Evolutionary conservation across 2,888 invertebrate species (phyloP), one percentile per base, ranked within the genome.

Genomic region (Iselma pallidipennis): DNA sequence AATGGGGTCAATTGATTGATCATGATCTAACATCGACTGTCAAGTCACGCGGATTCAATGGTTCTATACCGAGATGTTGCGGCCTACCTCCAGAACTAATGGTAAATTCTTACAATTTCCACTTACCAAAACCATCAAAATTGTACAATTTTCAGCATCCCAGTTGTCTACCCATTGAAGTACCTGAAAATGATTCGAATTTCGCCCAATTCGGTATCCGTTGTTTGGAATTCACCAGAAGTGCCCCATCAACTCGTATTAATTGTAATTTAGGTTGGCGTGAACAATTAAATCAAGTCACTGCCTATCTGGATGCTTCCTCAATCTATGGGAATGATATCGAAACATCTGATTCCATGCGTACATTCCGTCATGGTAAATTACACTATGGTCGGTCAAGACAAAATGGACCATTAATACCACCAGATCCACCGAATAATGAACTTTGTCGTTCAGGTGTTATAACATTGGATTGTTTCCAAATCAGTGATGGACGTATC

Each of bases 1-100:
- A 95, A 77, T 95, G 95, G 92, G 95, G 95, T 0, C 95, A 96
- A 81, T 90, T 96, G 71, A 76, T 96, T 60, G 95, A 95, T 76
- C 95, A 96, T 74, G 95, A 96, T 77, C 82, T 96, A 66, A 93
- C 91, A 42, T 89, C 91, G 0, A 89, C 91, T 4, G 91, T 90
- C 0, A 91, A 91, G 72, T 88, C 91, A 1, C 84, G 88, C 70
- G 90, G 91, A 6, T 91, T 92, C 74, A 91, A 92, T 75, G 90
- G 91, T 6, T 89, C 91, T 0, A 87, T 93, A 57, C 91, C 94
- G 29, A 85, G 90, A 70, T 93, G 94, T 78, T 93, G 93, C 74
- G 83, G 85, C 59, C 84, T 89, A 61, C 85, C 88, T 0, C 82
- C 83, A 21, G 87, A 89, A 68, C 83, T 89, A 57, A 82, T 86